These are phyloP conservation scores for Callionymus lyra DNA, from an alignment of 2,113 vertebrate species.

Conservation along the genomic window DNA sequence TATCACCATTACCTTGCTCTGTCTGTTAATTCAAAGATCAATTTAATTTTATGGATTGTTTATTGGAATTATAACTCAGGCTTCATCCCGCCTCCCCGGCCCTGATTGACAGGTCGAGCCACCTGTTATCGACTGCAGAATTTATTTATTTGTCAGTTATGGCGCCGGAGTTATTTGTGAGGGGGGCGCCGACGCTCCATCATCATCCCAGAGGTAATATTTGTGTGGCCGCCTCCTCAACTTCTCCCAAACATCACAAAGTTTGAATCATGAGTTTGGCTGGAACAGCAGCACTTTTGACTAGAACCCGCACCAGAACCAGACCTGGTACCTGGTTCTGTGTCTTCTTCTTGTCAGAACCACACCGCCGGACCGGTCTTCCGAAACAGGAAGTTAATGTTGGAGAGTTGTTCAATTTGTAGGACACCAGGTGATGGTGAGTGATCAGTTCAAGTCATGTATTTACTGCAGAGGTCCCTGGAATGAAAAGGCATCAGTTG, in stretches of 20 bases:
- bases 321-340: too few species aligned
- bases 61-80: slow-evolving; percentile 60
- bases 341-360: too few species aligned
- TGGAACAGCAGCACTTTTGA: too few species aligned
- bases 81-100: slow-evolving; percentile 31
- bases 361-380: too few species aligned
- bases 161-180: slow-evolving; percentile 5
- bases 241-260: background rate
- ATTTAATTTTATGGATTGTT: slow-evolving; percentile 66
- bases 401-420: too few species aligned
- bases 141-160: slow-evolving; percentile 29
- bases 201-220: slow-evolving; percentile 9
- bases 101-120: slow-evolving; percentile 48
- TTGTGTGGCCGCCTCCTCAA: slow-evolving; percentile 1
- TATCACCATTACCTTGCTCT: slow-evolving; percentile 56
- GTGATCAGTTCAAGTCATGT: too few species aligned
- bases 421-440: too few species aligned
- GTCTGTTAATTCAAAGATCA: slow-evolving; percentile 64
- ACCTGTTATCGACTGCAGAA: slow-evolving; percentile 43
- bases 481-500: too few species aligned
- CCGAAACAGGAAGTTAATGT: too few species aligned
- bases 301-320: too few species aligned
- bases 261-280: background rate
- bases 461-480: too few species aligned
- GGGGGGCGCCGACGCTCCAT: background rate